A percentile compares a stretch with the other conserved stretches of the same genome.
phyloP scores from a whole-genome alignment of 2,888 invertebrate genomes.

The Tuta absoluta region DNA sequence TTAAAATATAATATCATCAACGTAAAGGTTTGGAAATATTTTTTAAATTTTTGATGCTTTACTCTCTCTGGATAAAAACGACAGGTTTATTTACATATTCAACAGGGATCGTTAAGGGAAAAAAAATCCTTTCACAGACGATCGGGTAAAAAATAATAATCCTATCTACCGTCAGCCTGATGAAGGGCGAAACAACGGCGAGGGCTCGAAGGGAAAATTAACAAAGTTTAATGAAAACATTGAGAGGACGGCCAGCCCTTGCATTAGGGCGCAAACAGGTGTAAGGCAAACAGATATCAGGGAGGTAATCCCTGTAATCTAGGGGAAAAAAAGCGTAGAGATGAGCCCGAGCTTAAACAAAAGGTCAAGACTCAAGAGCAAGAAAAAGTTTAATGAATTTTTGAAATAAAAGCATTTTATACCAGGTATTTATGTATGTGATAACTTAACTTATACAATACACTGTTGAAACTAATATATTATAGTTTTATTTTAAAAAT shows the following conservation, averaged over 20 bases:
- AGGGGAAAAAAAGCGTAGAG: conserved; percentile 31
- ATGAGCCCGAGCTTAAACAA: conserved; percentile 26
- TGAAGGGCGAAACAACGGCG: conserved; percentile 4
- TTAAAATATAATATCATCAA: not conserved
- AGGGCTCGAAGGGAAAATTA: conserved; percentile 54
- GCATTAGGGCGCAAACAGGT: conserved; percentile 53
- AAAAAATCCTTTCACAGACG: conserved; percentile 9
- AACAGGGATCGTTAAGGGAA: not conserved
- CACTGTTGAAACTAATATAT: too few relatives aligned
- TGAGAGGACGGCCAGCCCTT: conserved; percentile 39
- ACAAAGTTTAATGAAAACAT: conserved; percentile 74
- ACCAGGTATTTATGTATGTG: too few relatives aligned
- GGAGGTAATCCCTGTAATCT: conserved; percentile 46
- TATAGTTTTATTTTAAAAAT: too few relatives aligned
- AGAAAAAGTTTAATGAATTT: too few relatives aligned
- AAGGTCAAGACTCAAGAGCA: too few relatives aligned
- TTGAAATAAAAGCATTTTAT: too few relatives aligned
- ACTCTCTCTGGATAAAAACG: not conserved
- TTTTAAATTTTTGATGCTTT: too few relatives aligned
- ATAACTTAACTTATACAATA: too few relatives aligned
- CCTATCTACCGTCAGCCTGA: conserved; percentile 34
- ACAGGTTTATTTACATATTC: conserved; percentile 1
- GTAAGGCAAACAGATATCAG: conserved; percentile 52
- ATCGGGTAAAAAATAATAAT: conserved; percentile 43
- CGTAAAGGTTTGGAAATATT: not conserved